These are phyloP conservation scores for Danio aesculapii DNA, from an alignment of 2,797 vertebrate species.

Conservation along the genomic window DNA sequence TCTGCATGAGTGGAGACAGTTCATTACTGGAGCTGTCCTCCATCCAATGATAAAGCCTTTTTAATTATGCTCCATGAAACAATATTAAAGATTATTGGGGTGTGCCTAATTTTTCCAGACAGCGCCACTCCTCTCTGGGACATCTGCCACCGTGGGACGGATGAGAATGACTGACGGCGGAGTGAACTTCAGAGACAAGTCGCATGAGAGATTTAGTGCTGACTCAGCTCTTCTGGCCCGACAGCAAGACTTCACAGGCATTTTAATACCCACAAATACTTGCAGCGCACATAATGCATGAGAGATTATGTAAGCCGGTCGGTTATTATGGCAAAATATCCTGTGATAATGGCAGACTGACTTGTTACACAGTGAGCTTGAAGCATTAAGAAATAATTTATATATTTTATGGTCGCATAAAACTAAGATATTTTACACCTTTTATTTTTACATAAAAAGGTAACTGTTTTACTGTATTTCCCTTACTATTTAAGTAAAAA, in stretches of 20 bases:
- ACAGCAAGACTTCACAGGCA: neutral
- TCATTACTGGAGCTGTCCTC: conserved; percentile 65
- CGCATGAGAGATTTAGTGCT: conserved; percentile 20
- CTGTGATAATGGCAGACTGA: neutral
- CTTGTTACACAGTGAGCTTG: neutral
- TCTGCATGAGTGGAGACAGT: conserved; percentile 64
- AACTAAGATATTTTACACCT: too few relatives aligned
- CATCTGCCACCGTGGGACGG: conserved; percentile 15
- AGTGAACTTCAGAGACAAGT: conserved; percentile 17
- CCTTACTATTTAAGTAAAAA: too few relatives aligned
- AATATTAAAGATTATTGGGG: conserved; percentile 67
- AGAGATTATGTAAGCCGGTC: neutral
- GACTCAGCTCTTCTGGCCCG: conserved; percentile 12
- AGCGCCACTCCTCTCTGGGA: conserved; percentile 34
- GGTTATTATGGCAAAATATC: conserved; percentile 2
- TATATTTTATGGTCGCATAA: too few relatives aligned
- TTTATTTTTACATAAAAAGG: too few relatives aligned
- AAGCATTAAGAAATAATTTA: too few relatives aligned
- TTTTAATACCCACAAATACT: conserved; percentile 19
- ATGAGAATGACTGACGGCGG: conserved; percentile 31
- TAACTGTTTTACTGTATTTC: too few relatives aligned
- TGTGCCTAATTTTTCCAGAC: conserved; percentile 60
- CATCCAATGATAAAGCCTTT: conserved; percentile 66
- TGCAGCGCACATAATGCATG: neutral
- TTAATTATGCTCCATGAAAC: conserved; percentile 68